A percentile compares a stretch with the other conserved stretches of the same genome.
These are phyloP conservation scores for Apoda limacodes DNA, from an alignment of 2,888 invertebrate species.

Conservation along the genomic window DNA sequence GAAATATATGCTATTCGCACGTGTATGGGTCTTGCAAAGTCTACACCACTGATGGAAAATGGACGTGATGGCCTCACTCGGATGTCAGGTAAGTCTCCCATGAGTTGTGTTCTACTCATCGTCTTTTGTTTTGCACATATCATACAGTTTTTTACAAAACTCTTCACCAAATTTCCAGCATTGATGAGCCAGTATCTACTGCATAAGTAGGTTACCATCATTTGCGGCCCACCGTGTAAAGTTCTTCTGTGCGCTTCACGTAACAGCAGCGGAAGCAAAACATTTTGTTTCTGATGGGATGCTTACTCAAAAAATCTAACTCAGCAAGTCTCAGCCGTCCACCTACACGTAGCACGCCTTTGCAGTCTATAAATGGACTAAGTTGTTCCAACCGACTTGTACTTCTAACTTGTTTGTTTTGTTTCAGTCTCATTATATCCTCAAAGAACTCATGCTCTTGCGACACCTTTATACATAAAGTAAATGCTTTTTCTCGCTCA, in stretches of 20 bases:
- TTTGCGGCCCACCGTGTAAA: constrained; percentile 20
- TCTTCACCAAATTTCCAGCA: constrained; percentile 15
- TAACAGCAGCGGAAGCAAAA: constrained; percentile 16
- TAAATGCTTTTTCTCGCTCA: constrained; percentile 15
- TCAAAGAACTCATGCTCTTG: constrained; percentile 16
- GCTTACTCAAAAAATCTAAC: constrained; percentile 10
- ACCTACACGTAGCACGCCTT: constrained; percentile 19
- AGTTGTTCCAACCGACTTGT: constrained; percentile 16
- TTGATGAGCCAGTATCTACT: constrained; percentile 21
- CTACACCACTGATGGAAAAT: constrained; percentile 9
- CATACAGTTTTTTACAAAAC: constrained; percentile 16
- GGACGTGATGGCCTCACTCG: constrained; percentile 9
- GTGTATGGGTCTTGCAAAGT: constrained; percentile 14
- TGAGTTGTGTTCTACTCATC: constrained; percentile 2
- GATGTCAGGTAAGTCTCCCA: constrained; percentile 9
- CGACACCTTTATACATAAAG: constrained; percentile 12
- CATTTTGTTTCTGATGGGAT: constrained; percentile 17
- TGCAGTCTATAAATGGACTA: constrained; percentile 17
- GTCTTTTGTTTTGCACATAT: constrained; percentile 17
- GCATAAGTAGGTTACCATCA: constrained; percentile 19
- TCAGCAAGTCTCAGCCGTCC: constrained; percentile 16
- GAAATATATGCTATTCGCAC: too few species aligned
- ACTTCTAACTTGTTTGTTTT: constrained; percentile 7
- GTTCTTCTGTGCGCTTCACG: constrained; percentile 19
- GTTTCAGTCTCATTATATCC: constrained; percentile 4